Evolutionary conservation across 2,113 vertebrate species (phyloP).

Genomic region (Australoheros scitulus): DNA sequence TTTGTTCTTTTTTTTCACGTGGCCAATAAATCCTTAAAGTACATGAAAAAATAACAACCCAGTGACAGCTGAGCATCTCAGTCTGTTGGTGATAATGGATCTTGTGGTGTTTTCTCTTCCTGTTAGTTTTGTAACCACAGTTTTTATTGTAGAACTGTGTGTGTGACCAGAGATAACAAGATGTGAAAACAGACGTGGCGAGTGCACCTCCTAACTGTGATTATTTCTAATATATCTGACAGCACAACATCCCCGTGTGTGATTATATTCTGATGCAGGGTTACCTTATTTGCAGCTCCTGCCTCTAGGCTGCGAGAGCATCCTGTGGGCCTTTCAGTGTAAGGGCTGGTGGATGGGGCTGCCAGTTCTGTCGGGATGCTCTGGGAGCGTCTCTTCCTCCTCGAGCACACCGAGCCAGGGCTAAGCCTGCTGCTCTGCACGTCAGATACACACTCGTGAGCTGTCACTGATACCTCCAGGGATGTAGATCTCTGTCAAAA

Average conservation of each 20-base stretch:
- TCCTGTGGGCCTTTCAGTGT: constrained; percentile 65
- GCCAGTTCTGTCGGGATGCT: constrained; percentile 73
- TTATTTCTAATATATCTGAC: constrained; percentile 9
- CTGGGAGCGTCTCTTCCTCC: constrained; percentile 53
- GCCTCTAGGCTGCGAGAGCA: constrained; percentile 55
- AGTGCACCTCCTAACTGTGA: neutral
- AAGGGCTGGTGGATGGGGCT: constrained; percentile 62
- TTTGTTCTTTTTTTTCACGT: neutral
- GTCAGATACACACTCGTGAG: constrained; percentile 46
- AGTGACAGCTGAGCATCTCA: neutral
- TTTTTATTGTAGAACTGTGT: neutral
- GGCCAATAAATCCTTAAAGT: neutral
- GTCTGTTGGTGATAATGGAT: neutral
- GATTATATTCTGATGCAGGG: constrained; percentile 3
- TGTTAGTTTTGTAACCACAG: neutral
- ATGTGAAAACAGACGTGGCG: neutral
- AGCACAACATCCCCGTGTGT: constrained; percentile 2
- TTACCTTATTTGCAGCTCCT: constrained; percentile 71
- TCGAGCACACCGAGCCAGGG: constrained; percentile 47
- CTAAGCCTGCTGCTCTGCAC: constrained; percentile 59
- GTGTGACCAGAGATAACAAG: neutral
- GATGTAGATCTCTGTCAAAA: constrained; percentile 73
- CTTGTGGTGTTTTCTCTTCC: neutral
- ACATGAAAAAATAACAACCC: neutral
- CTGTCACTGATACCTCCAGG: constrained; percentile 68